These are phyloP conservation scores for Cheilosia scutellata DNA, from an alignment of 2,888 invertebrate genomes.

Conservation along the genomic window DNA sequence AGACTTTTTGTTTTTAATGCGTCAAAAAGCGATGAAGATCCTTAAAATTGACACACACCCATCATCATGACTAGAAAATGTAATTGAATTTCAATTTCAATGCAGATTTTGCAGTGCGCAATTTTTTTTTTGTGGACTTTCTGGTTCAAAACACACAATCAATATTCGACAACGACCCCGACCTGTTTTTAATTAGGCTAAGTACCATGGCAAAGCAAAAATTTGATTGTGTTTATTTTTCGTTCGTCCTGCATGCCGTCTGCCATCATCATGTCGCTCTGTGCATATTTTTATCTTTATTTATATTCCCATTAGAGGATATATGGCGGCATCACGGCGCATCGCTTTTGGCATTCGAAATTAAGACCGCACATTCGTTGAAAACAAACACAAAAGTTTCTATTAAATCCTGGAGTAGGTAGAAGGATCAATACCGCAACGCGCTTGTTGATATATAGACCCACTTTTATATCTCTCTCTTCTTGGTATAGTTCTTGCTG, in stretches of 20 bases:
- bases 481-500: conserved; percentile 16
- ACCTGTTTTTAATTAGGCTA: conserved; percentile 66
- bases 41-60: no score
- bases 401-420: conserved; percentile 40
- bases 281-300: conserved; percentile 26
- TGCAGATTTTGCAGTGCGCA: background rate
- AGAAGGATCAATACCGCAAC: conserved; percentile 54
- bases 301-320: conserved; percentile 34
- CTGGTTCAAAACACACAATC: conserved; percentile 1
- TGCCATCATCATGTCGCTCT: background rate
- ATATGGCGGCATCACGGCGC: conserved; percentile 4
- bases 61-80: background rate
- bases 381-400: conserved; percentile 29
- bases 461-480: conserved; percentile 43
- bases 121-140: conserved; percentile 2
- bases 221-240: conserved; percentile 49
- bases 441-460: conserved; percentile 54
- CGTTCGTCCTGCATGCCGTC: background rate
- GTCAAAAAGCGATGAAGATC: no score
- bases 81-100: conserved; percentile 4
- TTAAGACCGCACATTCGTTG: conserved; percentile 37
- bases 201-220: conserved; percentile 44
- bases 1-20: no score
- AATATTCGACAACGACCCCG: conserved; percentile 24
- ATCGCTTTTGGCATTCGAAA: conserved; percentile 29